Evolutionary conservation across 2,113 vertebrate species (phyloP).

Genomic region (Gobio gobio): DNA sequence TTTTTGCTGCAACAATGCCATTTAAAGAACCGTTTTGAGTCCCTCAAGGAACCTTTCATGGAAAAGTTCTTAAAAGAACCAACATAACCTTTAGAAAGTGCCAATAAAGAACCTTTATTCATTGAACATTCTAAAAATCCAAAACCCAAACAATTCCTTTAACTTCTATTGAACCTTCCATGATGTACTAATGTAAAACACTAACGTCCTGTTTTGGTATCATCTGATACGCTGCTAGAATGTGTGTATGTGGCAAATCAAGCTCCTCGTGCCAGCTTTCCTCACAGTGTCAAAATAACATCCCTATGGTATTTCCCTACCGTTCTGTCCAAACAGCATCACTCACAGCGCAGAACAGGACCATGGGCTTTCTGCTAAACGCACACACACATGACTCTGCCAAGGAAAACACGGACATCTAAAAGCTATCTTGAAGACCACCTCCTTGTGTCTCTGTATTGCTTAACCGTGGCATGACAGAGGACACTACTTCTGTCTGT

Average conservation of each 20-base stretch:
- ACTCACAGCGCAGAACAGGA: constrained; percentile 36
- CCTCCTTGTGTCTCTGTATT: background rate
- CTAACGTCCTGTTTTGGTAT: background rate
- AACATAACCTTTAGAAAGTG: too few relatives aligned
- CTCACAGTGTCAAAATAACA: constrained; percentile 47
- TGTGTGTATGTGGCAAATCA: background rate
- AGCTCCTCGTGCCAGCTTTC: constrained; percentile 28
- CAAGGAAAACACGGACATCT: constrained; percentile 21
- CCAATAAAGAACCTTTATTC: too few relatives aligned
- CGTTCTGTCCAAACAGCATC: constrained; percentile 49
- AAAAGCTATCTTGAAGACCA: constrained; percentile 21
- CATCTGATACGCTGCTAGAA: background rate
- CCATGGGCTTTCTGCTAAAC: background rate
- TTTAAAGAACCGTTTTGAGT: background rate
- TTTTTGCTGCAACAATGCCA: background rate
- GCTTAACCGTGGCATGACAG: background rate
- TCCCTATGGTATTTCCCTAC: constrained; percentile 33
- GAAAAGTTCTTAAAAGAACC: background rate
- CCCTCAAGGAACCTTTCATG: too few relatives aligned
- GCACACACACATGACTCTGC: constrained; percentile 15
- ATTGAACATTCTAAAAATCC: background rate
- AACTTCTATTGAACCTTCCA: background rate
- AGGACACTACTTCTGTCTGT: background rate
- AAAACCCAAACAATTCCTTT: background rate
- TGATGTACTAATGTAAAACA: constrained; percentile 8